Base-by-base conservation (phyloP, 2,888 invertebrate species). In the Oscheius sp. region DNA sequence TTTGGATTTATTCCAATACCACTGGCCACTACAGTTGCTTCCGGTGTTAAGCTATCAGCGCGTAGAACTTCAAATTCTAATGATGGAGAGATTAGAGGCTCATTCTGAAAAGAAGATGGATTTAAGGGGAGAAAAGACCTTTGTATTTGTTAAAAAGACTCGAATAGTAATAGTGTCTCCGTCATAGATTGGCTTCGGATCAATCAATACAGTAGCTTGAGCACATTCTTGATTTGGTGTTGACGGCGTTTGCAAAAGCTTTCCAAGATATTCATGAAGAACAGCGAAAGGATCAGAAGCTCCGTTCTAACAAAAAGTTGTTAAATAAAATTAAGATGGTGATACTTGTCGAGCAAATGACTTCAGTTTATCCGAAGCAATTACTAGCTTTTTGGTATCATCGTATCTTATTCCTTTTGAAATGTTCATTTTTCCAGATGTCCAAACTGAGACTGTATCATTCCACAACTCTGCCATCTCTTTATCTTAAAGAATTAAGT, bases 191-290 rank as follows among this genome's bases (percentile, higher is more conserved):
- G 69, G 65, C 0, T 66, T 66, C 3, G 72, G 57, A n/a, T 73
- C 71, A 39, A 78, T 69, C 23, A 61, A 46, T 6, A 75, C 73
- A 12, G 72, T 70, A n/a, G 63, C 61, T 25, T 46, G 55, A 10
- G 74, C 74, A 58, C 78, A 78, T 67, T 67, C 67, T 65, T 42
- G 57, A 57, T 27, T 34, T 0, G 37, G 48, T 10, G 37, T 2
- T 25, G 34, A 23, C n/a, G 37, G 29, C 4, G 64, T 50, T 48
- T 70, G 65, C 37, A 80, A 42, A 29, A 76, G 71, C 20, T 73
- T 69, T 20, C 71, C 76, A 50, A 78, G 72, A 45, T 80, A 80
- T 15, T 74, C 76, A 61, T 80, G 78, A 2, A 80, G 68, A 39
- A 78, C 68, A 3, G 71, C 45, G 50, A 80, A 80, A 8, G 80